Percentiles rank a stretch among this genome's conserved stretches.
These are phyloP conservation scores for Clarias magur DNA, from an alignment of 2,113 vertebrate species.

Conservation along the genomic window DNA sequence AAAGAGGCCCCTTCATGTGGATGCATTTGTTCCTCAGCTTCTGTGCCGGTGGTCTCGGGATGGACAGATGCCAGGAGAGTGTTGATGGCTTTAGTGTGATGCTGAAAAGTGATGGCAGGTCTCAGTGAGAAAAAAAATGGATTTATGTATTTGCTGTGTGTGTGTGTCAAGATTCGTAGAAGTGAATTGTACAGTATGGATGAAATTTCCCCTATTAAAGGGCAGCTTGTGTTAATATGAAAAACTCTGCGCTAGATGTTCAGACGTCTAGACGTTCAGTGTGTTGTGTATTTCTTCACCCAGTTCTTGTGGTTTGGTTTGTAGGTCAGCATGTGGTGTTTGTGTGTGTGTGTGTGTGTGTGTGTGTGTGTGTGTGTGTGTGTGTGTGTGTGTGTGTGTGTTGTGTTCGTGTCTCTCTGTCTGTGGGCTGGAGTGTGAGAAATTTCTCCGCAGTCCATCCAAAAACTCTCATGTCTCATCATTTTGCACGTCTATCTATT, in stretches of 20 bases:
- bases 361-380: constrained; percentile 57
- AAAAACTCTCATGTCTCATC: neutral
- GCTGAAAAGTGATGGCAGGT: neutral
- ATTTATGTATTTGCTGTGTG: too few relatives aligned
- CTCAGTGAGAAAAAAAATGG: neutral
- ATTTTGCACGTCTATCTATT: neutral
- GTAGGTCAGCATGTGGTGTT: constrained; percentile 51
- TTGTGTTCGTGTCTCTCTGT: constrained; percentile 51
- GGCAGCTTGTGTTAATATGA: neutral
- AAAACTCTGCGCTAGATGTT: neutral
- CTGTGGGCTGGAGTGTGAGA: constrained; percentile 21
- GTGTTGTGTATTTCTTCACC: constrained; percentile 46
- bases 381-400: constrained; percentile 58
- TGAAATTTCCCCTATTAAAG: neutral
- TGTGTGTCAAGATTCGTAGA: neutral
- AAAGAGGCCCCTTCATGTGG: constrained; percentile 17
- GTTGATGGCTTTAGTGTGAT: neutral
- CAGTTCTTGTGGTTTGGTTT: constrained; percentile 44
- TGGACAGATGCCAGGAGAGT: neutral
- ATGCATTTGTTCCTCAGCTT: constrained; percentile 1
- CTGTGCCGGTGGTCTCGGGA: constrained; percentile 15
- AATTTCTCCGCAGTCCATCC: neutral
- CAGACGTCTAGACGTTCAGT: constrained; percentile 40
- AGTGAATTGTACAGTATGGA: neutral
- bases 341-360: constrained; percentile 59